Percentiles rank a stretch among this genome's conserved stretches.
phyloP scores from a whole-genome alignment of 2,888 invertebrate genomes.

The Loripinus fragilis region DNA sequence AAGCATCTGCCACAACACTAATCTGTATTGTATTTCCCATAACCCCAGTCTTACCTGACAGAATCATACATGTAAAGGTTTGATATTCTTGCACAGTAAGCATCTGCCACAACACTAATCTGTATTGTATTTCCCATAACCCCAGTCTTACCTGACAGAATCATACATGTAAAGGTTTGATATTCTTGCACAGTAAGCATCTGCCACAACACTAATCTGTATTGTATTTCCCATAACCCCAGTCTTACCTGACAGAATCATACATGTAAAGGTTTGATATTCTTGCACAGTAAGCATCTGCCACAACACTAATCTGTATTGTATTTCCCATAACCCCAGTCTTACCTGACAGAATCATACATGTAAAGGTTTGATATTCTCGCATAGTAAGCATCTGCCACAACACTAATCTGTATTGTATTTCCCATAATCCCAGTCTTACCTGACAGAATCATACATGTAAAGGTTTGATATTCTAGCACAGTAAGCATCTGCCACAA shows the following conservation, averaged over 20 bases:
- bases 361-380: conserved; percentile 93
- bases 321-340: too few relatives aligned
- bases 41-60: conserved; percentile 87
- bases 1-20: conserved; percentile 88
- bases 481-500: conserved; percentile 90
- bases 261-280: conserved; percentile 94
- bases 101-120: conserved; percentile 88
- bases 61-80: conserved; percentile 94
- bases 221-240: too few relatives aligned
- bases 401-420: conserved; percentile 91
- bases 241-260: conserved; percentile 88
- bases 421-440: too few relatives aligned
- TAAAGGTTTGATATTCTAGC: conserved; percentile 93
- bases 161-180: conserved; percentile 94
- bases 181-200: conserved; percentile 92
- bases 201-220: conserved; percentile 89
- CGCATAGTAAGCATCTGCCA: conserved; percentile 91
- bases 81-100: conserved; percentile 92
- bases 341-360: conserved; percentile 91
- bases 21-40: conserved; percentile 95
- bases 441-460: conserved; percentile 92
- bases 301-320: conserved; percentile 90
- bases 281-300: conserved; percentile 91
- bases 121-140: too few relatives aligned
- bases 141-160: conserved; percentile 87